phyloP scores from a whole-genome alignment of 1,140 invertebrate genomes.

The Cylas formicarius region DNA sequence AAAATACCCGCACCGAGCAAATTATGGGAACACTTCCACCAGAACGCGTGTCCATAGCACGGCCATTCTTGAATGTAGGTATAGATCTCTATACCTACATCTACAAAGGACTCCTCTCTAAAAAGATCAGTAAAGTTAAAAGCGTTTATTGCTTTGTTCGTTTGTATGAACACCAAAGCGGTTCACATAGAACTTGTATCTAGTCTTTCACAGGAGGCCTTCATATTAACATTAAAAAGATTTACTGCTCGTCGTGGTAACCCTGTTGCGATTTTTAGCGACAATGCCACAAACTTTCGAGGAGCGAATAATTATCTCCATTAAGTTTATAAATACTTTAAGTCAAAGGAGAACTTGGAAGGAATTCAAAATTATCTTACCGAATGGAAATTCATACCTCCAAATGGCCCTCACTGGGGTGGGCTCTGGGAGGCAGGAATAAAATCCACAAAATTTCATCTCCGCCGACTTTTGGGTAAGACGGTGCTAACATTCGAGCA shows the following conservation, averaged over 20 bases:
- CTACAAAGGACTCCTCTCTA: neutral
- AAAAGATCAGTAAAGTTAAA: constrained; percentile 9
- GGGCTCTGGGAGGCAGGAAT: constrained; percentile 14
- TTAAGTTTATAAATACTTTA: constrained; percentile 16
- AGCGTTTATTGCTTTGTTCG: constrained; percentile 21
- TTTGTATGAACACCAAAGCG: constrained; percentile 27
- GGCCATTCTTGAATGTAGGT: constrained; percentile 26
- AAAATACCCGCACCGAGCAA: constrained; percentile 1
- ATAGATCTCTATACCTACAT: constrained; percentile 30
- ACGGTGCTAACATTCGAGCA: constrained; percentile 12
- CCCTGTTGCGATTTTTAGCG: constrained; percentile 28
- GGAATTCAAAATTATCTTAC: neutral
- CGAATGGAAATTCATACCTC: constrained; percentile 9
- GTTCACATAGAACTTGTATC: constrained; percentile 38
- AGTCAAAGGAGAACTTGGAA: neutral
- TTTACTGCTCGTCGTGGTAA: constrained; percentile 35
- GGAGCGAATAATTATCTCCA: constrained; percentile 27
- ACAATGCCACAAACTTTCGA: constrained; percentile 38
- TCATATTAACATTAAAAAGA: constrained; percentile 34
- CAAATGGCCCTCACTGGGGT: constrained; percentile 7
- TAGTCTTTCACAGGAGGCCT: constrained; percentile 30
- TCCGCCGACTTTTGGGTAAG: neutral
- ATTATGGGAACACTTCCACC: constrained; percentile 1
- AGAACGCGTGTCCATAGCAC: neutral
- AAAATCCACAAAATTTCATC: constrained; percentile 10